Percentiles rank a stretch among this genome's conserved stretches.
phyloP scores from a whole-genome alignment of 2,797 vertebrate species.

The Phalloptychus januarius region DNA sequence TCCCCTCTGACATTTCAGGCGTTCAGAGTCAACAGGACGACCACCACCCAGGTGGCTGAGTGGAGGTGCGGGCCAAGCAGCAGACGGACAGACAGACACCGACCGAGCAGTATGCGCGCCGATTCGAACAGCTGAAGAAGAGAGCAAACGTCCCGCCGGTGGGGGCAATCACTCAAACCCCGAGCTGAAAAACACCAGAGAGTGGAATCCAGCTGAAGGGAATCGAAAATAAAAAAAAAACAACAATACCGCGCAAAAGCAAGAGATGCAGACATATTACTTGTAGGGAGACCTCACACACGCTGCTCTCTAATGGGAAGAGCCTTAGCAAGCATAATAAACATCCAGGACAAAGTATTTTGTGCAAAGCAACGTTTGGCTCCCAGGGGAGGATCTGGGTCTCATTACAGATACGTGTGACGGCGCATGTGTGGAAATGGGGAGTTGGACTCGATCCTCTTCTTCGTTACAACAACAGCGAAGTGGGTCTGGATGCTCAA shows the following conservation, averaged over 20 bases:
- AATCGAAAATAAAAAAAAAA: background rate
- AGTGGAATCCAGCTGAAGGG: background rate
- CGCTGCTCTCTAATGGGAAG: constrained; percentile 61
- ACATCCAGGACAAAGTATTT: constrained; percentile 75
- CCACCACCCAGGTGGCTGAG: constrained; percentile 76
- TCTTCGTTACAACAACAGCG: background rate
- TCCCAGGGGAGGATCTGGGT: constrained; percentile 74
- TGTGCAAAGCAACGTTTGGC: constrained; percentile 76
- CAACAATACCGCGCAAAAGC: constrained; percentile 27
- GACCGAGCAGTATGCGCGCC: constrained; percentile 32
- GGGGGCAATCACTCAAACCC: constrained; percentile 4
- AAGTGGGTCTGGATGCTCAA: background rate
- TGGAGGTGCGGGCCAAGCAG: constrained; percentile 10
- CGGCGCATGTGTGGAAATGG: constrained; percentile 25
- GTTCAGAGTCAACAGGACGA: constrained; percentile 60
- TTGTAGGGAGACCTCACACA: constrained; percentile 61
- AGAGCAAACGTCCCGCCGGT: background rate
- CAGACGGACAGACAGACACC: constrained; percentile 18
- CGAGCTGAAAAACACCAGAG: background rate
- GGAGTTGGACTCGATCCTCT: background rate
- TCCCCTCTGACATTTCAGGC: constrained; percentile 76
- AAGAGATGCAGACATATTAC: constrained; percentile 22
- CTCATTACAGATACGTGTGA: constrained; percentile 68
- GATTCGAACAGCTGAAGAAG: constrained; percentile 5
- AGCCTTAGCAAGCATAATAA: constrained; percentile 77